Evolutionary conservation across 2,113 vertebrate genomes (phyloP).

Genomic region (Irena cyanogastra): DNA sequence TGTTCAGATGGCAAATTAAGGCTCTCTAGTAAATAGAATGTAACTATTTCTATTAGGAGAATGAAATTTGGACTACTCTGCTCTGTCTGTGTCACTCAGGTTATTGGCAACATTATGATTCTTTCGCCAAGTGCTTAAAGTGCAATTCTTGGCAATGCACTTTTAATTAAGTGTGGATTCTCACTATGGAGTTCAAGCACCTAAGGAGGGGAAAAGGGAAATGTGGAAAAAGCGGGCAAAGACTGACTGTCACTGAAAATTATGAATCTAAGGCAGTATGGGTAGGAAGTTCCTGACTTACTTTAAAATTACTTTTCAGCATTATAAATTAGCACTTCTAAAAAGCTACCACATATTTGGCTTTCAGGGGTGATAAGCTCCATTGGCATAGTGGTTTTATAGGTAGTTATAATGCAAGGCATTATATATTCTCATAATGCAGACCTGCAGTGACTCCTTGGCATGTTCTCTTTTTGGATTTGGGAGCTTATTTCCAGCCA

Average conservation of each 20-base stretch:
- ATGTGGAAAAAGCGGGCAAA: not conserved
- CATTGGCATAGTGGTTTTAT: not conserved
- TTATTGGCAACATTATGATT: not conserved
- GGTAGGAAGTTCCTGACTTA: not conserved
- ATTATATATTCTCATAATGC: not conserved
- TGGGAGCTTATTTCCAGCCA: not conserved
- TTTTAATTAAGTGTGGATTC: not conserved
- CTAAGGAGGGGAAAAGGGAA: not conserved
- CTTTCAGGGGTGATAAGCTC: not conserved
- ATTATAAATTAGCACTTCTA: not conserved
- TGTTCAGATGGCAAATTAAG: conserved; percentile 60
- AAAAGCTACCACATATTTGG: not conserved
- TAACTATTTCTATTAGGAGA: conserved; percentile 11
- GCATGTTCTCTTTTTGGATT: not conserved
- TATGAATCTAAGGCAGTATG: not conserved
- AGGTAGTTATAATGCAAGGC: not conserved
- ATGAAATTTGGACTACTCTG: not conserved
- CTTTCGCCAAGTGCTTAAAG: not conserved
- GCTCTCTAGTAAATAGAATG: conserved; percentile 46
- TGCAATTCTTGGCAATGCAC: not conserved
- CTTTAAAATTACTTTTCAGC: not conserved
- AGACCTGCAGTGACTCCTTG: not conserved
- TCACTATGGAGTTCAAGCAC: not conserved
- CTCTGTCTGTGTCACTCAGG: not conserved
- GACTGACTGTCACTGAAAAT: not conserved